Conservation (phyloP, 2,113 vertebrate species). For the Sinocyclocheilus rhinocerous region DNA sequence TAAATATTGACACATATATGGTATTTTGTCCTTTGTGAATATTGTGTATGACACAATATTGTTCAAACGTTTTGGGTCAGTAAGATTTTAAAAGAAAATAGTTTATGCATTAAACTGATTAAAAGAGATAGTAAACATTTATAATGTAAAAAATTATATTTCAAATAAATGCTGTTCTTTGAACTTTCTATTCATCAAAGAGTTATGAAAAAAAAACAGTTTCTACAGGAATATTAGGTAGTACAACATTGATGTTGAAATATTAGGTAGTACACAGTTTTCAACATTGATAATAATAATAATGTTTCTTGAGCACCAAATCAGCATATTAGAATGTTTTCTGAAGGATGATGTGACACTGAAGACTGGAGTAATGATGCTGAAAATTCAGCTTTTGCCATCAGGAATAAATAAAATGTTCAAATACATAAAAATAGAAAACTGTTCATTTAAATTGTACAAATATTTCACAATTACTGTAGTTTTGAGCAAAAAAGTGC, state of each 20-base stretch:
- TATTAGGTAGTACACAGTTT: not conserved
- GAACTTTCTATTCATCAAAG: not conserved
- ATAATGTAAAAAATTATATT: not conserved
- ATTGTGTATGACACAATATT: not conserved
- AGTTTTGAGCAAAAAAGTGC: not conserved
- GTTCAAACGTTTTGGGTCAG: not conserved
- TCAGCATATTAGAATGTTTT: not conserved
- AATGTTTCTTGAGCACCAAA: not conserved
- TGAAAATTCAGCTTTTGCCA: not conserved
- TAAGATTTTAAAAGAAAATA: not conserved
- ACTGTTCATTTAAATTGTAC: not conserved
- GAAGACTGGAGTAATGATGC: not conserved
- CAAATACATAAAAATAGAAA: not conserved
- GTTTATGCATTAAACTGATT: not conserved
- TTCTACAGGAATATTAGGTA: not conserved
- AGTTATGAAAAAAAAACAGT: not conserved
- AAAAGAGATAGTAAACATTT: not conserved
- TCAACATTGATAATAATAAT: not conserved
- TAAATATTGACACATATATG: not conserved
- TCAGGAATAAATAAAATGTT: not conserved
- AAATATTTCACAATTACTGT: not conserved
- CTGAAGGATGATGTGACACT: not conserved
- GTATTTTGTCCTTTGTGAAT: not conserved
- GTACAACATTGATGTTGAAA: not conserved
- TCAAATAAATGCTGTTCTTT: not conserved